Conservation (phyloP, 2,113 vertebrate species). For the Lasiurus cinereus region DNA sequence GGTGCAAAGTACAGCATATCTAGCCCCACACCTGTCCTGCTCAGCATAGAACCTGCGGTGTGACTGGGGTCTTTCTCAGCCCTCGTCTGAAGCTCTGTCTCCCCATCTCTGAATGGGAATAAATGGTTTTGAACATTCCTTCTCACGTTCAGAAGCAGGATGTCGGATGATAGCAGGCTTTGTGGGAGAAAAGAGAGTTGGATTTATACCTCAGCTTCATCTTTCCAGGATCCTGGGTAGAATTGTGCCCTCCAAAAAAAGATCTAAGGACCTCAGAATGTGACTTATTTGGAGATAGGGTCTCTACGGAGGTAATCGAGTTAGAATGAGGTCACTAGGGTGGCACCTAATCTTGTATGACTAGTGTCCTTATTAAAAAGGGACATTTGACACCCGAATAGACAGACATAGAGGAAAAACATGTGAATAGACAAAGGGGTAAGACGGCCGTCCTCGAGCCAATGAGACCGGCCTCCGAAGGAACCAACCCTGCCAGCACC, state of each 20-base stretch:
- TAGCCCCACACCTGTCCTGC: background rate
- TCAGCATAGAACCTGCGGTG: background rate
- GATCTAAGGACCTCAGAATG: background rate
- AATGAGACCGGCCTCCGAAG: background rate
- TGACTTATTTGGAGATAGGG: background rate
- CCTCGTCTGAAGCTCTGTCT: background rate
- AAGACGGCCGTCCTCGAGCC: background rate
- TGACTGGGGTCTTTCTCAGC: background rate
- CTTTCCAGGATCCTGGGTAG: background rate
- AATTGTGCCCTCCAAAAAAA: background rate
- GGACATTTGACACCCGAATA: background rate
- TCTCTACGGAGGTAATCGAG: background rate
- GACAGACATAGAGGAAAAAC: background rate
- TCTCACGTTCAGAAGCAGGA: background rate
- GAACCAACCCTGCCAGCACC: background rate
- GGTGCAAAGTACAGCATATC: accelerated
- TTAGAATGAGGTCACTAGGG: background rate
- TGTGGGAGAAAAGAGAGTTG: background rate
- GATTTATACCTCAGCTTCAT: background rate
- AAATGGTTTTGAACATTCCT: background rate
- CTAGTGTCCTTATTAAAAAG: background rate
- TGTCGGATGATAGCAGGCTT: background rate
- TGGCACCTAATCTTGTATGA: background rate
- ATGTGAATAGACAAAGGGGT: background rate
- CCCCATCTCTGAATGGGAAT: background rate